Evolutionary conservation across 2,888 invertebrate species (phyloP).

Genomic region (Leistus spinibarbis): DNA sequence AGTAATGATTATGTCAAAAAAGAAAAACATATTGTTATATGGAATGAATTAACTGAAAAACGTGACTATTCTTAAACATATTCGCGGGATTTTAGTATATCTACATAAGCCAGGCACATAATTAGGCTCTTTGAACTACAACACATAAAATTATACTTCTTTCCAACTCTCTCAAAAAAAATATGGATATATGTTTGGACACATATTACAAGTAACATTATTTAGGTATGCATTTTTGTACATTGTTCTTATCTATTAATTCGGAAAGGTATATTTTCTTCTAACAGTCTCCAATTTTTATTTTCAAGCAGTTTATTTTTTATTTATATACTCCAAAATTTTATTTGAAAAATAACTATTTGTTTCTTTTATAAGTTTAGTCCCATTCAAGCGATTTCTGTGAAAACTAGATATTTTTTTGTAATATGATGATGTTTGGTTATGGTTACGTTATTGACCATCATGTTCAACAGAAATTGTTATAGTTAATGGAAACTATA

Average conservation of each 20-base stretch:
- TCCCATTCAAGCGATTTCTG: neutral
- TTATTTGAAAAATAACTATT: slow-evolving; percentile 31
- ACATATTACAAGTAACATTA: slow-evolving; percentile 22
- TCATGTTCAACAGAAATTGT: neutral
- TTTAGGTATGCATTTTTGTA: slow-evolving; percentile 17
- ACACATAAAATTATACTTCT: slow-evolving; percentile 30
- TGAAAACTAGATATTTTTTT: neutral
- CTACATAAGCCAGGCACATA: slow-evolving; percentile 37
- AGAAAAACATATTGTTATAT: neutral
- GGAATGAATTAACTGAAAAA: slow-evolving; percentile 25
- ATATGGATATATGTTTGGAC: neutral
- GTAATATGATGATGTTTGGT: neutral
- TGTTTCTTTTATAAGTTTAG: slow-evolving; percentile 19
- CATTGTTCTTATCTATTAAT: slow-evolving; percentile 36
- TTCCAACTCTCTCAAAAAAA: slow-evolving; percentile 19
- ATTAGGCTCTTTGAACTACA: slow-evolving; percentile 35
- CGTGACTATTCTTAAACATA: neutral
- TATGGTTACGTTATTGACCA: neutral
- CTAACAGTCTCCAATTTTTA: slow-evolving; percentile 31
- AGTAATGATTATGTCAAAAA: neutral
- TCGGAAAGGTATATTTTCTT: slow-evolving; percentile 39
- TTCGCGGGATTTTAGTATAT: slow-evolving; percentile 20
- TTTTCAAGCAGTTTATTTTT: slow-evolving; percentile 19
- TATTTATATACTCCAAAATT: slow-evolving; percentile 29
- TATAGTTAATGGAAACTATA: neutral